Evolutionary conservation across 2,888 invertebrate species (phyloP).

Genomic region (Synanthedon tipuliformis): DNA sequence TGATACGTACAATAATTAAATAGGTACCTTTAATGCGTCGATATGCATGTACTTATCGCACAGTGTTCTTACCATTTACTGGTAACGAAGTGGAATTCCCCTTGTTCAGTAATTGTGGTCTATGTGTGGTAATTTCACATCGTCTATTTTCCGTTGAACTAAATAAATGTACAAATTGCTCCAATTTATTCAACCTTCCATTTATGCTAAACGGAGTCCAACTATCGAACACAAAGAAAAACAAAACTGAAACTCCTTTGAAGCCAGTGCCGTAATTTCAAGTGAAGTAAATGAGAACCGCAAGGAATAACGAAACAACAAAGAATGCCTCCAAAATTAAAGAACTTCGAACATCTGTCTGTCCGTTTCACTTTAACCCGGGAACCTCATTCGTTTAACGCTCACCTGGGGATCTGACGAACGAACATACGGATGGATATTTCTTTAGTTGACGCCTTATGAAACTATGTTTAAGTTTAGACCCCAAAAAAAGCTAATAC

Average conservation of each 20-base stretch:
- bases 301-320: not conserved
- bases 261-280: not conserved
- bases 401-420: conserved; percentile 34
- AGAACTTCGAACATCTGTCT: conserved; percentile 32
- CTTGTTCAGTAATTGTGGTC: too few relatives aligned
- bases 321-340: conserved; percentile 12
- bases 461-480: too few relatives aligned
- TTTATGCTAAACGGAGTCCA: not conserved
- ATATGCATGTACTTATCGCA: conserved; percentile 4
- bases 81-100: too few relatives aligned
- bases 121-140: too few relatives aligned
- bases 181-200: too few relatives aligned
- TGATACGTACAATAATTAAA: too few relatives aligned
- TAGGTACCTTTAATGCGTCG: too few relatives aligned
- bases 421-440: conserved; percentile 9
- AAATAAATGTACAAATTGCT: too few relatives aligned
- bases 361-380: conserved; percentile 31
- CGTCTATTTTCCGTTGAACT: too few relatives aligned
- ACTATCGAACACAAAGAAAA: not conserved
- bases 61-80: conserved; percentile 3
- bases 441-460: not conserved
- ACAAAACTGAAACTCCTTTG: not conserved
- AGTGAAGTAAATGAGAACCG: not conserved
- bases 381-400: conserved; percentile 38
- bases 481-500: too few relatives aligned